Conservation (phyloP, 1,140 invertebrate genomes). For the Caenorhabditis brenneri region DNA sequence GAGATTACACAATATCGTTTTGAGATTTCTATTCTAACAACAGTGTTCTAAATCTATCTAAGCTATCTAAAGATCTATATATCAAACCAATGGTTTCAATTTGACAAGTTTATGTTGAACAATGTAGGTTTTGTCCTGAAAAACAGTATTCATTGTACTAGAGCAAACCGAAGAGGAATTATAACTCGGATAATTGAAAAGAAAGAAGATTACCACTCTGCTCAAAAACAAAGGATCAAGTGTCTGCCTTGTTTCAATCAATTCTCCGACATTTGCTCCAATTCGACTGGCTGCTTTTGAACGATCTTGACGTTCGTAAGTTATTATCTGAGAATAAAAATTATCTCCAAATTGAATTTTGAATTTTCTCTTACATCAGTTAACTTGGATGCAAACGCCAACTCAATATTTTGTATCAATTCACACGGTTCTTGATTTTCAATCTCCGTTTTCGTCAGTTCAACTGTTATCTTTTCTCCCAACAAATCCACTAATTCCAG, state of each 20-base stretch:
- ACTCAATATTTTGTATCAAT: background rate
- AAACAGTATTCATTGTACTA: too few species aligned
- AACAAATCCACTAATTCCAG: conserved; percentile 20
- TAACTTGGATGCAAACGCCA: conserved; percentile 16
- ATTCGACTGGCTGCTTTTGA: conserved; percentile 6
- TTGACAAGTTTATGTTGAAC: conserved; percentile 9
- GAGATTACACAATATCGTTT: too few species aligned
- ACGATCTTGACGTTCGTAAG: conserved; percentile 1
- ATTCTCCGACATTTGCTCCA: conserved; percentile 4
- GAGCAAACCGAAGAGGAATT: too few species aligned
- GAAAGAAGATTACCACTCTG: background rate
- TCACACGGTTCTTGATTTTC: background rate
- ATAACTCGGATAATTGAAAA: too few species aligned
- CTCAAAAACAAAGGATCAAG: conserved; percentile 16
- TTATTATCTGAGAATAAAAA: conserved; percentile 1
- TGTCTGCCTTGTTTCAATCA: background rate
- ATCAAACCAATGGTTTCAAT: conserved; percentile 5
- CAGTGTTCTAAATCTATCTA: background rate
- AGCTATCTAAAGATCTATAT: background rate
- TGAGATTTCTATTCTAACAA: too few species aligned
- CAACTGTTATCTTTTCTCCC: background rate
- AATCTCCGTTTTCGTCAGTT: background rate
- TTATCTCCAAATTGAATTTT: too few species aligned
- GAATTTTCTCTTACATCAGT: too few species aligned
- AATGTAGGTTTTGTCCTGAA: conserved; percentile 16